Evolutionary conservation across 2,113 vertebrate species (phyloP), one percentile per base, ranked within the genome.

Genomic region (Oncorhynchus tshawytscha): DNA sequence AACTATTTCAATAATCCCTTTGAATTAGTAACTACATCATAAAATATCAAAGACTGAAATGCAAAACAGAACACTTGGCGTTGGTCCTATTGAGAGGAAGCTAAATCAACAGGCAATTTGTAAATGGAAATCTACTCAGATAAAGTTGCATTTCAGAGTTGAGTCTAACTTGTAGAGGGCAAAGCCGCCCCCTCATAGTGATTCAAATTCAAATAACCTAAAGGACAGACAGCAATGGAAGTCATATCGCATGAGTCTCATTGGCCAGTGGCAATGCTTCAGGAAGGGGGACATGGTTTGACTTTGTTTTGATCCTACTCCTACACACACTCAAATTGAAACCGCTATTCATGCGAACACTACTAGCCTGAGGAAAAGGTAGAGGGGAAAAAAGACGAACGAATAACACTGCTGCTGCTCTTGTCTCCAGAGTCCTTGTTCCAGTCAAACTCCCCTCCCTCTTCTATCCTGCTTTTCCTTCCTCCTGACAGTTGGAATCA

Each of bases 371-470:
- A 54, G 51, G 51, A 54, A 54, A 54, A 54, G 49, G 13, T 54
- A 54, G 16, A 54, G 16, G 16, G 49, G 11, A 51, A 16, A 16
- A 12, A 12, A 51, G 49, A 51, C 1, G 3, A 5, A 16, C 51
- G 1, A 54, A 22, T 2, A 31, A 22, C 3, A 39, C 9, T 69
- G 67, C 20, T n/a, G 18, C 67, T 69, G 31, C 8, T 45, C 39
- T 11, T 11, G 39, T 45, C 8, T 45, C 39, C 39, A 45, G 39
- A 39, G 39, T 54, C 51, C 13, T 16, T 51, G 49, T 51, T 11
- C 49, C 49, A 11, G 49, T 31, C 31, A 34, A 13, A 20, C 15
- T 18, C n/a, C 24, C 24, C 70, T 20, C 69, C 75, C 83, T 69
- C 45, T 67, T 31, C n/a, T 54, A 31, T 9, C 39, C 39, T 9